Evolutionary conservation across 2,113 vertebrate species (phyloP), one percentile per base, ranked within the genome.

Genomic region (Halichoerus grypus): DNA sequence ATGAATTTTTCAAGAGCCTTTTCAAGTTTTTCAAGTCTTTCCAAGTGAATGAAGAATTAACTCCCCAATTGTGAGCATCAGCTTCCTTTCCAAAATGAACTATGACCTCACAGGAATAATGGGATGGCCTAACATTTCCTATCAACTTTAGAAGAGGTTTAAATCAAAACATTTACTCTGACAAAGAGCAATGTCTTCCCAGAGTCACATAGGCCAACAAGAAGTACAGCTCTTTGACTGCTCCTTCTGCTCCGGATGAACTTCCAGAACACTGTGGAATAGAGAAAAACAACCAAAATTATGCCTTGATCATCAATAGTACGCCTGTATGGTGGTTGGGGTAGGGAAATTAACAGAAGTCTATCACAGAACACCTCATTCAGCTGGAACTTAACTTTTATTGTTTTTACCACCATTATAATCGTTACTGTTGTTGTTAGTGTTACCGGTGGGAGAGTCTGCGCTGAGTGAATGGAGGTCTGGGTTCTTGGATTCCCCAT

Each of bases 101-200:
- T 36, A 79, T 11, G 21, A 46, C 16, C 49, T 80, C 49, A 65
- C 72, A 92, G n/a, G 26, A 71, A 84, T 69, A 85, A 51, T 15
- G 16, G 16, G 28, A 69, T 74, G 26, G 19, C 33, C 76, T 76
- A 42, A 84, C 18, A 55, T 65, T 79, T 80, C 63, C 79, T 42
- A 69, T 33, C 18, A 69, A 67, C 53, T 59, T 94, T 88, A 77
- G 82, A 10, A 86, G 86, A 55, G 3, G 4, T 63, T 3, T 42
- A 85, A 76, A 94, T 79, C 72, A 84, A 94, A 89, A 31, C 28
- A 81, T 96, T 98, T 98, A 99, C 99, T 98, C 99, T 97, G 4
- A 98, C 98, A 93, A 99, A 99, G 0, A 99, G 98, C 77, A 99
- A 88, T 10, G 99, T 99, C 90, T 99, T 99, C 42, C 99, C 99